Percentiles rank a stretch among this genome's conserved stretches.
Conservation (phyloP, 2,888 invertebrate species). For the Eristalis intricaria region DNA sequence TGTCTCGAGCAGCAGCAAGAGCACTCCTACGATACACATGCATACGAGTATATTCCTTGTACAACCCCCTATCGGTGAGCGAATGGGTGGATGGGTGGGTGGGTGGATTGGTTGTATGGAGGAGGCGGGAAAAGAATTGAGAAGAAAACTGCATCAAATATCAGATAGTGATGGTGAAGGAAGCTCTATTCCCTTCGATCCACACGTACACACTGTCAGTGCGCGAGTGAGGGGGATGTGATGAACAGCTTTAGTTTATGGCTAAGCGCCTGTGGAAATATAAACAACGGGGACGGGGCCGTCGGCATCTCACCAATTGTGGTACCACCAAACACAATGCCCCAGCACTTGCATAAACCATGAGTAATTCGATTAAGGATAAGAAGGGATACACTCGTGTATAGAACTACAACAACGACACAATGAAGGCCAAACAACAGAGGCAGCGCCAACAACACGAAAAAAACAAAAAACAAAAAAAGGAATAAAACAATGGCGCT, state of each 20-base stretch:
- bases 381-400: constrained; percentile 52
- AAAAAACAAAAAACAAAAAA: constrained; percentile 9
- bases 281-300: constrained; percentile 58
- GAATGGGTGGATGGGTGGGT: background rate
- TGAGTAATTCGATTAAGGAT: constrained; percentile 71
- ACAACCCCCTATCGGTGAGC: background rate
- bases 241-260: constrained; percentile 66
- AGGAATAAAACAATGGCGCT: background rate
- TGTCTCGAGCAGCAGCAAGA: constrained; percentile 50
- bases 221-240: constrained; percentile 36
- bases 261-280: constrained; percentile 66
- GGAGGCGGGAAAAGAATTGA: background rate
- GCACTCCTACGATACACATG: constrained; percentile 31
- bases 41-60: background rate
- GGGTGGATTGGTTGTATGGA: background rate
- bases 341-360: constrained; percentile 53
- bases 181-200: background rate
- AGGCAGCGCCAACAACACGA: background rate
- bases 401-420: constrained; percentile 21
- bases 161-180: constrained; percentile 33
- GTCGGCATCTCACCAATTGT: constrained; percentile 48
- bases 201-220: constrained; percentile 21
- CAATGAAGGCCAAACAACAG: background rate
- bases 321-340: constrained; percentile 49
- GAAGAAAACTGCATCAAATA: constrained; percentile 58